Base-by-base conservation (phyloP, 2,888 invertebrate genomes). In the Cordilura impudica region DNA sequence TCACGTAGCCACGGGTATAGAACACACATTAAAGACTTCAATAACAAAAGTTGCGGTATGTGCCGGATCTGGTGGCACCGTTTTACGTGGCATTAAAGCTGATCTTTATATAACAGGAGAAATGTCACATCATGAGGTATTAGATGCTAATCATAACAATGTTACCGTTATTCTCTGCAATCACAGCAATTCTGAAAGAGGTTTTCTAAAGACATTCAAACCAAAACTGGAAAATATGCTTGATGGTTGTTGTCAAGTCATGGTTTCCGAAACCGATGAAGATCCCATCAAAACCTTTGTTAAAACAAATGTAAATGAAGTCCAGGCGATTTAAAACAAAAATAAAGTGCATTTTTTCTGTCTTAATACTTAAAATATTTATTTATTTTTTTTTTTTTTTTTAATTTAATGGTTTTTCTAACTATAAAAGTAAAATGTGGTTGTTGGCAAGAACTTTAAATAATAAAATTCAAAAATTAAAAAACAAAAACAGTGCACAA, bases 61-160 rank as follows among this genome's bases (percentile, higher is more conserved):
- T 88, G 97, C 97, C 26, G 98, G 98, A 0, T 96, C 98, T 0
- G 98, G 98, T 0, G 91, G 92, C 5, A 94, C 95, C 0, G 92
- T 98, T 1, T 90, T 98, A 18, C 93, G 93, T 81, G 93, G 93
- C 12, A 91, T 93, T 0, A 74, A 88, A 16, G 96, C 95, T 2
- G 96, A 97, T 90, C 90, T 98, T 12, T 96, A 95, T 85, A 88
- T 98, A 35, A 98, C 98, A 14, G 96, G 93, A 7, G 98, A 98
- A 91, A 98, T 98, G 97, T 93, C 95, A 1, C 98, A 98, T 89
- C 98, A 98, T 86, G 97, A 98, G 82, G 90, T 98, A 0, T 91
- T 98, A 35, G 96, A 98, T 85, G 97, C 96, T 0, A 92, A 94
- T 21, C 96, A 97, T 84, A 93, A 92, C 67, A 94, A 95, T 26